phyloP scores from a whole-genome alignment of 2,888 invertebrate genomes.

The Heteromurus nitidus region DNA sequence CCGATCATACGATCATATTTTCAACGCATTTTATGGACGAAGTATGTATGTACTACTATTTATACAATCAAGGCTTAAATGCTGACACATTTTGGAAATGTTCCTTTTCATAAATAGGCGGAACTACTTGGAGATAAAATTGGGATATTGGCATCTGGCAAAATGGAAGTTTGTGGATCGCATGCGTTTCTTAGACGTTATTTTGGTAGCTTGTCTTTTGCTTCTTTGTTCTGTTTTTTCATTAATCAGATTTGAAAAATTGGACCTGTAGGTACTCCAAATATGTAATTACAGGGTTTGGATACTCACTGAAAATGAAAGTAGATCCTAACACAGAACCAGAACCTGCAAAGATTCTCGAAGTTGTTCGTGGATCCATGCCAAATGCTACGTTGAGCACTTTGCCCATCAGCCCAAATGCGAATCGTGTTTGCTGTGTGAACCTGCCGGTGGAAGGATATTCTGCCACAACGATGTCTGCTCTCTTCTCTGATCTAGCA shows the following conservation, averaged over 20 bases:
- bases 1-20: constrained; percentile 80
- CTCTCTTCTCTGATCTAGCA: constrained; percentile 11
- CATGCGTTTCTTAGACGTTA: constrained; percentile 86
- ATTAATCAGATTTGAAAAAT: not conserved
- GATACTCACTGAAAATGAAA: constrained; percentile 27
- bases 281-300: constrained; percentile 67
- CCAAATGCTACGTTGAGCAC: constrained; percentile 19
- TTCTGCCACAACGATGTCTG: constrained; percentile 22
- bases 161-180: constrained; percentile 86
- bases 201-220: constrained; percentile 74
- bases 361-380: constrained; percentile 1
- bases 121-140: constrained; percentile 88
- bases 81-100: not conserved
- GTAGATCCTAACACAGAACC: not conserved
- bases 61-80: not conserved
- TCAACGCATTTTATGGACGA: constrained; percentile 99
- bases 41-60: not conserved
- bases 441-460: constrained; percentile 27
- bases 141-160: constrained; percentile 87
- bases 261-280: too few species aligned
- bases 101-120: constrained; percentile 77
- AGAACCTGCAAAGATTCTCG: constrained; percentile 8
- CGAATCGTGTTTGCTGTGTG: not conserved
- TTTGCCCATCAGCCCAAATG: constrained; percentile 7
- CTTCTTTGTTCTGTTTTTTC: not conserved